Conservation (phyloP, 2,797 vertebrate genomes). For the Takifugu ocellatus region DNA sequence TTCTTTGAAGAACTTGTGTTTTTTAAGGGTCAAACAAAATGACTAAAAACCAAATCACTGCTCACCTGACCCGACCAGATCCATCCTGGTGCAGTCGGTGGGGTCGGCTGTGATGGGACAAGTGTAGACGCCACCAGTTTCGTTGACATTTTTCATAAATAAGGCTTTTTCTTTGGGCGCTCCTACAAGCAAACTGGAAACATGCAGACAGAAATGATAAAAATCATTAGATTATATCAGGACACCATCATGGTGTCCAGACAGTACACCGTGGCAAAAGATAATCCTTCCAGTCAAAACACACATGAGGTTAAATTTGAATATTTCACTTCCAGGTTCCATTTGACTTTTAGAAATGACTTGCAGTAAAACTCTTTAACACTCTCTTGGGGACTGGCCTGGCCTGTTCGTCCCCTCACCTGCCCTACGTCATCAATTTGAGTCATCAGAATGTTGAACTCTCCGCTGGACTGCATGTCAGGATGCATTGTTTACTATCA, state of each 20-base stretch:
- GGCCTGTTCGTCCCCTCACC: slow-evolving; percentile 42
- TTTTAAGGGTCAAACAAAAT: background rate
- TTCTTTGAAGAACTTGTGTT: too few species aligned
- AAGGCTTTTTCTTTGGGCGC: slow-evolving; percentile 82
- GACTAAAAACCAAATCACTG: background rate
- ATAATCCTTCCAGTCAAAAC: slow-evolving; percentile 23
- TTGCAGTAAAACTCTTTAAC: background rate
- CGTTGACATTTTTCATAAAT: slow-evolving; percentile 72
- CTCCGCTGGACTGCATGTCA: slow-evolving; percentile 39
- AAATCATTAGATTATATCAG: slow-evolving; percentile 33
- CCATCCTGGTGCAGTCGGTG: slow-evolving; percentile 83
- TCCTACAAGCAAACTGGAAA: slow-evolving; percentile 82
- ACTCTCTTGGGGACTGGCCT: slow-evolving; percentile 31
- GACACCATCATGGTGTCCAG: slow-evolving; percentile 18
- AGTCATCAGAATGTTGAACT: slow-evolving; percentile 49
- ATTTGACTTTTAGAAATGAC: too few species aligned
- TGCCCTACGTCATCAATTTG: slow-evolving; percentile 54
- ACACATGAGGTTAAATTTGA: slow-evolving; percentile 7
- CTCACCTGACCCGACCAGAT: slow-evolving; percentile 82
- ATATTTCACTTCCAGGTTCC: background rate
- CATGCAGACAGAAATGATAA: slow-evolving; percentile 6
- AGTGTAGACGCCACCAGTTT: slow-evolving; percentile 86
- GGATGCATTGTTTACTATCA: slow-evolving; percentile 53
- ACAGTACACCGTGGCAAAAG: slow-evolving; percentile 16
- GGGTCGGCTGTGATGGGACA: slow-evolving; percentile 79